phyloP scores from a whole-genome alignment of 1,140 invertebrate species.

The Drosophila erecta region DNA sequence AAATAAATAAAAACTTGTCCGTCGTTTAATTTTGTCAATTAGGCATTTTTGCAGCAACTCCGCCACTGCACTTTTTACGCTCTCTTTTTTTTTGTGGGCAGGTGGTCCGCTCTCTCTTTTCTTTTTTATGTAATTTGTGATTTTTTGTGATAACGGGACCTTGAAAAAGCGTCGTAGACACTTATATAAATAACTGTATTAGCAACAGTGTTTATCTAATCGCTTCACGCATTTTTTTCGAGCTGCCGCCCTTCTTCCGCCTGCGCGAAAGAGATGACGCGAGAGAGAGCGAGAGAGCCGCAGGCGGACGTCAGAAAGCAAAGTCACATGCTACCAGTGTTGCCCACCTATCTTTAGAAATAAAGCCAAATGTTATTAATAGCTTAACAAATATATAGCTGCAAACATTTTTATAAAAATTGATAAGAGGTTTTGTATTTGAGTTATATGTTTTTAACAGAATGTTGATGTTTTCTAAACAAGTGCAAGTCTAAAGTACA shows the following conservation, averaged over 20 bases:
- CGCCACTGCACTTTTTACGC: constrained; percentile 30
- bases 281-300: constrained; percentile 19
- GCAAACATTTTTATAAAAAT: not conserved
- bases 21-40: constrained; percentile 6
- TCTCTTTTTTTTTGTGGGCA: not conserved
- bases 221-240: constrained; percentile 58
- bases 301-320: constrained; percentile 28
- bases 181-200: constrained; percentile 69
- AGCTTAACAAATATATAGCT: constrained; percentile 2
- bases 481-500: too few species aligned
- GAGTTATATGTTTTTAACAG: too few species aligned
- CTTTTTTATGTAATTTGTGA: constrained; percentile 68
- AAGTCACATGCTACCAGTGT: constrained; percentile 65
- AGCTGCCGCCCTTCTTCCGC: constrained; percentile 21
- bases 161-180: constrained; percentile 55
- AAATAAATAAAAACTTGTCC: not conserved
- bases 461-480: too few species aligned
- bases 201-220: constrained; percentile 65
- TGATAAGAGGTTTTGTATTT: not conserved
- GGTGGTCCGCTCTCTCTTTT: not conserved
- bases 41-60: constrained; percentile 32
- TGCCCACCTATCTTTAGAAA: constrained; percentile 2
- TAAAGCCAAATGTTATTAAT: constrained; percentile 2
- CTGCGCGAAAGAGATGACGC: constrained; percentile 29
- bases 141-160: constrained; percentile 59